Conservation (phyloP, 1,140 invertebrate species). For the Calephelis nemesis region DNA sequence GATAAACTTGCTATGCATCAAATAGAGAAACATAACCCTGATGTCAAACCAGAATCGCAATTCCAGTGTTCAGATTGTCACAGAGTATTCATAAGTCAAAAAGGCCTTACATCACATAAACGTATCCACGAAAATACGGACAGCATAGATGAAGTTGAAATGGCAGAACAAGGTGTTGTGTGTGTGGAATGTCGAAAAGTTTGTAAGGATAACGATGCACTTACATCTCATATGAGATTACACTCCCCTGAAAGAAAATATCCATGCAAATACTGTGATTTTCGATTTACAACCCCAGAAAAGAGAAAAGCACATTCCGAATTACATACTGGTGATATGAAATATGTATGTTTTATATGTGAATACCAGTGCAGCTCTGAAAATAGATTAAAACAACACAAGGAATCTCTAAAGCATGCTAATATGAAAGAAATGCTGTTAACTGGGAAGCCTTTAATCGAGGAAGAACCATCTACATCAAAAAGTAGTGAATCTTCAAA, state of each 20-base stretch:
- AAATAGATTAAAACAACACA: slow-evolving; percentile 61
- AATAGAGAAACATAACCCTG: slow-evolving; percentile 60
- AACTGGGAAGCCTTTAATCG: slow-evolving; percentile 46
- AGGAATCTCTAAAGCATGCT: slow-evolving; percentile 58
- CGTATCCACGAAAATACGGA: slow-evolving; percentile 58
- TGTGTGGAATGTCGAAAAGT: slow-evolving; percentile 69
- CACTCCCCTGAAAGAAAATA: slow-evolving; percentile 63
- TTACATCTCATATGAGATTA: slow-evolving; percentile 62
- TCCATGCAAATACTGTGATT: slow-evolving; percentile 71
- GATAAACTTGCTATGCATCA: slow-evolving; percentile 68
- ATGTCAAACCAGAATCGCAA: slow-evolving; percentile 51
- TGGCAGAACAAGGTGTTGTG: slow-evolving; percentile 51
- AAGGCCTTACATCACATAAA: slow-evolving; percentile 61
- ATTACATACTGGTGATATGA: slow-evolving; percentile 69
- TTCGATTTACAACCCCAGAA: slow-evolving; percentile 63
- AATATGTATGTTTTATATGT: slow-evolving; percentile 72
- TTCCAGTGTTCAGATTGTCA: slow-evolving; percentile 65
- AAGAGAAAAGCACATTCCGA: slow-evolving; percentile 62
- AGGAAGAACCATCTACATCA: slow-evolving; percentile 42
- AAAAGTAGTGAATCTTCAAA: slow-evolving; percentile 34
- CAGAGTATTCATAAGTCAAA: slow-evolving; percentile 62
- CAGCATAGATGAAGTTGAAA: slow-evolving; percentile 42
- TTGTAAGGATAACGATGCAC: slow-evolving; percentile 59
- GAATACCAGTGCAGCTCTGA: slow-evolving; percentile 70
- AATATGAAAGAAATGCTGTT: slow-evolving; percentile 65